phyloP scores from a whole-genome alignment of 2,888 invertebrate species.

The Sinopyrophorus schimmeli region DNA sequence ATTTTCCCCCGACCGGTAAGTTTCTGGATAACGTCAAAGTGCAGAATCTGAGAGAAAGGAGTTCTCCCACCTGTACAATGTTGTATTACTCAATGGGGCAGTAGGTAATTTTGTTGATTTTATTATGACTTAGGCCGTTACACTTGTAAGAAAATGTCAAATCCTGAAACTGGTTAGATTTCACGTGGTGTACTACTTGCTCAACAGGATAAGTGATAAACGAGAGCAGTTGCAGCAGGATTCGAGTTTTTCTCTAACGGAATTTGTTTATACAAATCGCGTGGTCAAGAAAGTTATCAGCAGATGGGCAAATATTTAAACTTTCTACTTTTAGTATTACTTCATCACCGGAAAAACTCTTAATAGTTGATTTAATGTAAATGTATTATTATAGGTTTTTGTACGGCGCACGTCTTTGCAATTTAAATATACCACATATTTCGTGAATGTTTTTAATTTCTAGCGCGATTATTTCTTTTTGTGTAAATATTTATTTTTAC shows the following conservation, averaged over 20 bases:
- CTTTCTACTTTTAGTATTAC: conserved; percentile 29
- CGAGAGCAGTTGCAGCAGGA: conserved; percentile 5
- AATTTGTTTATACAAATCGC: conserved; percentile 14
- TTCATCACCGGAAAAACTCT: conserved; percentile 25
- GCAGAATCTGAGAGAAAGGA: conserved; percentile 26
- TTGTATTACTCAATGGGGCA: conserved; percentile 14
- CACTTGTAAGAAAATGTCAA: neutral
- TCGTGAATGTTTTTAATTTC: too few species aligned
- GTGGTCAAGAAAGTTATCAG: conserved; percentile 23
- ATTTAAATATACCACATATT: too few species aligned
- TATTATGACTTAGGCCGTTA: conserved; percentile 4
- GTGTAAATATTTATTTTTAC: too few species aligned
- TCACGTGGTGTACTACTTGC: neutral
- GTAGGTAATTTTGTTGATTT: conserved; percentile 6
- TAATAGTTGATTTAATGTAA: too few species aligned
- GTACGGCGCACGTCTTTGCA: too few species aligned
- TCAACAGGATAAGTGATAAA: neutral
- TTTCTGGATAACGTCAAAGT: neutral
- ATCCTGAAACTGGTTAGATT: conserved; percentile 4
- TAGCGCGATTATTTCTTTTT: too few species aligned
- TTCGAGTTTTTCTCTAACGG: conserved; percentile 7
- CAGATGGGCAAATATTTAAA: conserved; percentile 28
- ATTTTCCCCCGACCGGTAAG: conserved; percentile 19
- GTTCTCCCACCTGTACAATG: conserved; percentile 20
- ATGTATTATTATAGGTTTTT: too few species aligned